Evolutionary conservation across 35 echinoderm and acorn worm genomes (phyloP).

Genomic region (Ptychodera flava): DNA sequence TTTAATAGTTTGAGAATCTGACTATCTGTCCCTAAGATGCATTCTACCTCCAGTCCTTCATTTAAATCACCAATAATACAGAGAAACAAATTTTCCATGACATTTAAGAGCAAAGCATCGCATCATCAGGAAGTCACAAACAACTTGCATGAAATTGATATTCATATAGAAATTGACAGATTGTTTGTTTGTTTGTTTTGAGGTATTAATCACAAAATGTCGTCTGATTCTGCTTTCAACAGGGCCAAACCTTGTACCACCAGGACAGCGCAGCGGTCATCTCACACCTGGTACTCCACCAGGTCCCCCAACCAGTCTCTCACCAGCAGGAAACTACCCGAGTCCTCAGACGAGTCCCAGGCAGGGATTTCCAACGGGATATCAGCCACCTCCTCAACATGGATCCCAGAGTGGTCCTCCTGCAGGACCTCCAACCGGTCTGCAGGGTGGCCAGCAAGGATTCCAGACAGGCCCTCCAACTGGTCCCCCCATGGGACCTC

Average conservation of each 20-base stretch:
- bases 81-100: too few relatives aligned
- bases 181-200: too few relatives aligned
- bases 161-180: too few relatives aligned
- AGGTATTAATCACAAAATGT: too few relatives aligned
- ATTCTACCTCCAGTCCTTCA: too few relatives aligned
- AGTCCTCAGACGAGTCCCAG: conserved; percentile 10
- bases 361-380: neutral
- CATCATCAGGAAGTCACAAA: too few relatives aligned
- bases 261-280: neutral
- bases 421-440: neutral
- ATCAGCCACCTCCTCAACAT: neutral
- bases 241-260: neutral
- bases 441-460: neutral
- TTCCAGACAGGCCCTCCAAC: neutral
- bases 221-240: neutral
- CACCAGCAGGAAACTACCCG: conserved; percentile 8
- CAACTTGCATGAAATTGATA: too few relatives aligned
- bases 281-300: neutral
- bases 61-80: too few relatives aligned
- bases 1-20: too few relatives aligned
- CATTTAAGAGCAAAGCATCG: too few relatives aligned
- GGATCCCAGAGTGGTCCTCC: neutral
- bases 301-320: conserved; percentile 1
- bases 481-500: conserved; percentile 32
- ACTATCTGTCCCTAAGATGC: too few relatives aligned